These are phyloP conservation scores for Hippocampus kuda DNA, from an alignment of 2,797 vertebrate species.

Conservation along the genomic window DNA sequence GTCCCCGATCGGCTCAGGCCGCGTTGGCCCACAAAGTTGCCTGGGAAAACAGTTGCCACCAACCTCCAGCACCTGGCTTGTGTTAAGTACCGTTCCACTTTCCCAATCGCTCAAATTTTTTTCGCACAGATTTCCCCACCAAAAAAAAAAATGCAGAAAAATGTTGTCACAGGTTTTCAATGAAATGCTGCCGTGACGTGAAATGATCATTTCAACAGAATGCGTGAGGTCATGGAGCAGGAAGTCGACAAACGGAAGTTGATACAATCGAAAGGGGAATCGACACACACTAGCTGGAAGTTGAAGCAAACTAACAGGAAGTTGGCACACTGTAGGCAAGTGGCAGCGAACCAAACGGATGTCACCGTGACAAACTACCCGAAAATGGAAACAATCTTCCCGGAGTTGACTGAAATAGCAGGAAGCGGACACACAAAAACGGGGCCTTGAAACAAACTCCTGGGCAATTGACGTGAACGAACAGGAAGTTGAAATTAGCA, in stretches of 20 bases:
- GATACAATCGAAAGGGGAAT: background rate
- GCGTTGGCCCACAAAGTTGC: constrained; percentile 53
- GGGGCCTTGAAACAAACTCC: no score
- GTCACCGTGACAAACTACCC: no score
- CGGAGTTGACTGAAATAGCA: background rate
- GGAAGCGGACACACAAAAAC: background rate
- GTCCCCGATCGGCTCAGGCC: constrained; percentile 52
- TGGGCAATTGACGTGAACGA: background rate
- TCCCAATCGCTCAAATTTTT: constrained; percentile 27
- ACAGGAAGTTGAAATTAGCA: background rate
- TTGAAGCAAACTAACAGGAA: background rate
- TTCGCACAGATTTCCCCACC: constrained; percentile 12
- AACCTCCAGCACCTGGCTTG: constrained; percentile 59
- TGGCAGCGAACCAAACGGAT: no score
- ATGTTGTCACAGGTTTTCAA: background rate
- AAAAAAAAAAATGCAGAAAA: background rate
- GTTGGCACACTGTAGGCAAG: background rate
- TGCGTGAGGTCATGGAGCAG: background rate
- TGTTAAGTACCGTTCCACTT: constrained; percentile 53
- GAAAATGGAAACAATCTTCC: no score
- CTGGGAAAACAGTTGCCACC: constrained; percentile 66
- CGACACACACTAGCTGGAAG: background rate
- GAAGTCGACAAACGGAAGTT: background rate
- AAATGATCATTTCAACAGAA: background rate
- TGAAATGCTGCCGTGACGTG: background rate